phyloP scores from a whole-genome alignment of 2,113 vertebrate species.

The Cacatua alba region DNA sequence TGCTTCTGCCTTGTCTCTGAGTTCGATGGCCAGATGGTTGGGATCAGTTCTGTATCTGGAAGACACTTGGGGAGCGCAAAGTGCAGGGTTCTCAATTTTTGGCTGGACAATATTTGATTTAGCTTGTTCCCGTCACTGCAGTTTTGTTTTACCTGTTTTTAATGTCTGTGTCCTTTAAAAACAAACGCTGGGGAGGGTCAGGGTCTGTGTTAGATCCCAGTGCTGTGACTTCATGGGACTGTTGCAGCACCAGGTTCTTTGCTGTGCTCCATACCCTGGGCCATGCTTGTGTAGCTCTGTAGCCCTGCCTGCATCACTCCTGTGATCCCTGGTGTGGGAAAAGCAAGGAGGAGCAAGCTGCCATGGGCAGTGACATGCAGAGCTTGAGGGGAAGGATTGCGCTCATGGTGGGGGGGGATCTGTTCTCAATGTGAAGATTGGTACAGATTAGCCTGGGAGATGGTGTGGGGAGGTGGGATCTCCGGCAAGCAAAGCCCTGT shows the following conservation, averaged over 20 bases:
- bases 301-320: neutral
- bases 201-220: neutral
- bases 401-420: neutral
- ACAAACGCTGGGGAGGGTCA: neutral
- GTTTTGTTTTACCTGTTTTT: neutral
- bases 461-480: neutral
- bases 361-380: neutral
- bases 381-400: neutral
- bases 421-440: neutral
- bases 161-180: neutral
- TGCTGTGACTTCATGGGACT: neutral
- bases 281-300: accelerated
- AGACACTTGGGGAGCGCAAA: neutral
- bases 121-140: neutral
- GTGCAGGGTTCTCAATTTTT: neutral
- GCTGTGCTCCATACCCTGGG: neutral
- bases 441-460: neutral
- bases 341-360: neutral
- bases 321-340: neutral
- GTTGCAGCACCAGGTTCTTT: accelerated
- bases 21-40: neutral
- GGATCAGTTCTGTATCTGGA: neutral
- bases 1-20: neutral
- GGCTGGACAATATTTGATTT: neutral
- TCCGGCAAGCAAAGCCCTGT: neutral